phyloP scores from a whole-genome alignment of 2,113 vertebrate species.

The Protobothrops mucrosquamatus region DNA sequence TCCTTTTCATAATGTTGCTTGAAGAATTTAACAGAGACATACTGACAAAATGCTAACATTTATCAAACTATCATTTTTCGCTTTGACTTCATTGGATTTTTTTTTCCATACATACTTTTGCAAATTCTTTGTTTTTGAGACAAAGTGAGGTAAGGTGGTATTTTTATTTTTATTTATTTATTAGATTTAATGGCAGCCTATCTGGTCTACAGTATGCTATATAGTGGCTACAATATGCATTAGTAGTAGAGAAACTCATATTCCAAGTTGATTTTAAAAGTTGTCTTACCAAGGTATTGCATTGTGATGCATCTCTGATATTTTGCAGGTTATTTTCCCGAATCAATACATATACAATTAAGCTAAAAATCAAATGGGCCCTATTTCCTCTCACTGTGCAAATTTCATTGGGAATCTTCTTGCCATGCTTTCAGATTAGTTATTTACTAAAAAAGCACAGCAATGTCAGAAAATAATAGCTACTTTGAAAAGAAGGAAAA shows the following conservation, averaged over 20 bases:
- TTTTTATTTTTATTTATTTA: too few relatives aligned
- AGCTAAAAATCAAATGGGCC: neutral
- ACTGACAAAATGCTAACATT: neutral
- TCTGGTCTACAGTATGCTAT: too few relatives aligned
- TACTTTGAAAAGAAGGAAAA: neutral
- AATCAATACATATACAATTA: neutral
- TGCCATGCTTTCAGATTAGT: slow-evolving; percentile 37
- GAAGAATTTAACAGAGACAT: neutral
- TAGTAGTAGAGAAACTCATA: neutral
- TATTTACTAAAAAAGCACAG: slow-evolving; percentile 27
- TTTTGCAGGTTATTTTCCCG: fast-evolving
- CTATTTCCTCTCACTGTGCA: neutral
- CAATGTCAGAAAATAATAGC: neutral
- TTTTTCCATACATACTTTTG: neutral
- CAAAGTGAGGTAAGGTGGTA: neutral
- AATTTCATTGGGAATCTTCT: neutral
- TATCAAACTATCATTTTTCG: neutral
- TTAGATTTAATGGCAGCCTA: too few relatives aligned
- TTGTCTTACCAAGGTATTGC: slow-evolving; percentile 7
- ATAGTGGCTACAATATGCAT: too few relatives aligned
- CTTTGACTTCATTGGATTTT: neutral
- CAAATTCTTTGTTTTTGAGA: neutral
- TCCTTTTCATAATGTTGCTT: neutral
- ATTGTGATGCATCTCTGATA: neutral
- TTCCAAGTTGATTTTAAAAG: slow-evolving; percentile 30